phyloP scores from a whole-genome alignment of 30 jellyfish, hydroid and myxozoan genomes.

The Nemopilema nomurai region DNA sequence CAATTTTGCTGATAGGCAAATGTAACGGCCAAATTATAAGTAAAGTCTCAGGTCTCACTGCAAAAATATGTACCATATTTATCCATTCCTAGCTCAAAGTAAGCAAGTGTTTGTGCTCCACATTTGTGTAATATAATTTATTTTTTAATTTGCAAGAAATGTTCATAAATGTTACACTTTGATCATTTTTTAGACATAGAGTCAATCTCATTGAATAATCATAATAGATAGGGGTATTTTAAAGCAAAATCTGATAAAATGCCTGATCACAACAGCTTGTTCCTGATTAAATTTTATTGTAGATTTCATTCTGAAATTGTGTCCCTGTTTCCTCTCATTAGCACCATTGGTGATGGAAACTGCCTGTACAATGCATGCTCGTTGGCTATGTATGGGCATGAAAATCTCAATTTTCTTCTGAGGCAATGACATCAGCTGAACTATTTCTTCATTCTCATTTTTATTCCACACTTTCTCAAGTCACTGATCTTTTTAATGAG shows the following conservation, averaged over 20 bases:
- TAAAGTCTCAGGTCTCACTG: background rate
- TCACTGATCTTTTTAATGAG: background rate
- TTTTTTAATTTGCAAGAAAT: background rate
- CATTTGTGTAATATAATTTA: background rate
- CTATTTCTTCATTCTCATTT: constrained; percentile 9
- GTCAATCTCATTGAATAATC: background rate
- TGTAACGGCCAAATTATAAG: background rate
- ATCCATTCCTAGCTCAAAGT: background rate
- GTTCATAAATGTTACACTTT: background rate
- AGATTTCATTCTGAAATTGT: background rate
- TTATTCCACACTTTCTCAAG: constrained; percentile 15
- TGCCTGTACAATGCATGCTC: constrained; percentile 40
- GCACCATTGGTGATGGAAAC: constrained; percentile 40
- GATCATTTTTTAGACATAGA: background rate
- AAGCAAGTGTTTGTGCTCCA: background rate
- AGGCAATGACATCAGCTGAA: constrained; percentile 36
- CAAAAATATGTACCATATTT: background rate
- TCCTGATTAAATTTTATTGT: background rate
- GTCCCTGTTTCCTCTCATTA: constrained; percentile 5
- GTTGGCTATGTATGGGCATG: constrained; percentile 31
- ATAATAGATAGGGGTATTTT: background rate
- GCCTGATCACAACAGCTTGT: background rate
- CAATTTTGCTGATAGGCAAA: background rate
- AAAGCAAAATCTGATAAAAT: background rate
- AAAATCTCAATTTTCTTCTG: background rate